A percentile compares a stretch with the other conserved stretches of the same genome.
These are phyloP conservation scores for Tenodera sinensis DNA, from an alignment of 2,888 invertebrate genomes.

Conservation along the genomic window DNA sequence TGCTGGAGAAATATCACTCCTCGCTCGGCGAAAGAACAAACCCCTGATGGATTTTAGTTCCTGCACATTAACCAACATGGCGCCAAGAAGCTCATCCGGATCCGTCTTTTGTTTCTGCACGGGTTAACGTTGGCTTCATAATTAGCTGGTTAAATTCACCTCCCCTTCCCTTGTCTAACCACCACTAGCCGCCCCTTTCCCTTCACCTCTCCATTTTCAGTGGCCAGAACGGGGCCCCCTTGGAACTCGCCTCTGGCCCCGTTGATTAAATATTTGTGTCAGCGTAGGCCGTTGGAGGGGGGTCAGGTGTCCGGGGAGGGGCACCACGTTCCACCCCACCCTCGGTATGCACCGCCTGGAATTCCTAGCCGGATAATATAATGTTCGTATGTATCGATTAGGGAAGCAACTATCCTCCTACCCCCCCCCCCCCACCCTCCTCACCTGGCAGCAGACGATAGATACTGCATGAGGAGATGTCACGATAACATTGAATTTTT, in stretches of 20 bases:
- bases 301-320: slow-evolving; percentile 1
- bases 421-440: too few species aligned
- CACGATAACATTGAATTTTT: neutral
- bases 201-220: neutral
- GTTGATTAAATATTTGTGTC: slow-evolving; percentile 17
- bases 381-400: slow-evolving; percentile 10
- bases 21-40: neutral
- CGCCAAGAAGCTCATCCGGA: neutral
- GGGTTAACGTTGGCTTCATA: neutral
- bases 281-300: neutral
- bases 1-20: neutral
- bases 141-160: neutral
- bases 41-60: neutral
- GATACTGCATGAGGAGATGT: neutral
- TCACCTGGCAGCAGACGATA: neutral
- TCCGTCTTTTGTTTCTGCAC: neutral
- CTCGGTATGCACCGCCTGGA: neutral
- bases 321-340: neutral
- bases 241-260: neutral
- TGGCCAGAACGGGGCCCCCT: neutral
- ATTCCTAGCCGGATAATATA: slow-evolving; percentile 11
- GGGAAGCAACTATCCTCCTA: neutral
- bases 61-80: neutral
- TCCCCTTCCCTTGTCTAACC: neutral
- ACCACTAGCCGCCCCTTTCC: neutral